Evolutionary conservation across 1,140 invertebrate genomes (phyloP), one percentile per base, ranked within the genome.

Genomic region (Sitobion miscanthi): DNA sequence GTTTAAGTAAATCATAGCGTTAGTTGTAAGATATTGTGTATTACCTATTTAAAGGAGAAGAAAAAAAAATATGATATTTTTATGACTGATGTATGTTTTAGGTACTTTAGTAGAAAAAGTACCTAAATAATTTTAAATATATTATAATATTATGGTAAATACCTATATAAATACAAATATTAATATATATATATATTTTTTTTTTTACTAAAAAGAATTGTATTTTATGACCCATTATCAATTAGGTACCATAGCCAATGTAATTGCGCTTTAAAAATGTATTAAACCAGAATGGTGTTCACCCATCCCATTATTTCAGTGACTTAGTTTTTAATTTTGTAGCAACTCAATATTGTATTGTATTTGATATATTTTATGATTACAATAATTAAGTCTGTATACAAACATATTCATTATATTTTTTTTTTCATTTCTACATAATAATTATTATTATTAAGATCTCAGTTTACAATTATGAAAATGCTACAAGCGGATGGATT

Each of bases 81-180:
- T 57, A 42, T 52, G 91, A 93, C 91, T 93, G 91, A 93, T 83
- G 77, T 91, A 91, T 91, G 69, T 91, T 91, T 83, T 91, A 91
- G 77, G 90, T 77, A 35, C 62, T 91, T 38, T 35, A 45, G 38
- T 91, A 83, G 45, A 42, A 86, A 42, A 47, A 82, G 90, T 83
- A 52, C 90, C 90, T 82, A 52, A 69, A 69, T 90, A 90, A 91
- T 82, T 91, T 82, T 91, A 83, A 91, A 83, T 82, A 82, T 91
- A 91, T 77, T 69, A 69, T 91, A 91, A 42, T 62, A 90, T 38
- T 62, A 90, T 38, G 35, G 25, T 30, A 57, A 30, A 62, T 38
- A 42, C 42, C 42, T 42, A 45, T 92, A 90, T 57, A 62, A 62
- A 62, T 57, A 90, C 57, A 90, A 62, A 62, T 47, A 69, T 69